Conservation (phyloP, 2,888 invertebrate genomes). For the Drosophila subquinaria region DNA sequence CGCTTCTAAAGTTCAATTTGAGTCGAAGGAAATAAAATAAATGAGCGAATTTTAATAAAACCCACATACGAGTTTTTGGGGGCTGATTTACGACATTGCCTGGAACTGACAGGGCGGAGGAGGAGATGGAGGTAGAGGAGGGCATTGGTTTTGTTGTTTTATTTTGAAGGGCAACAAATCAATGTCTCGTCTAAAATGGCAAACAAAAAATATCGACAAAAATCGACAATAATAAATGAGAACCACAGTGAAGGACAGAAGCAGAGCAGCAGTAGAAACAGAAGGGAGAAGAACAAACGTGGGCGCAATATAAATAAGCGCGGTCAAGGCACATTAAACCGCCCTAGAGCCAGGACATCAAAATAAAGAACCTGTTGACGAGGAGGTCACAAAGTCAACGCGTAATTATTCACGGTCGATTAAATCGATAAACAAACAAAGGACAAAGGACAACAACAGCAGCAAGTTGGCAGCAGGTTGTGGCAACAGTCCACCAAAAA, state of each 20-base stretch:
- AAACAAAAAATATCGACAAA: slow-evolving; percentile 12
- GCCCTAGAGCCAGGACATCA: slow-evolving; percentile 20
- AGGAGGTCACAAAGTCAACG: slow-evolving; percentile 41
- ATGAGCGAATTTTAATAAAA: slow-evolving; percentile 45
- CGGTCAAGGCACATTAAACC: slow-evolving; percentile 15
- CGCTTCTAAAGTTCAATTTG: slow-evolving; percentile 21
- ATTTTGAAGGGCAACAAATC: slow-evolving; percentile 43
- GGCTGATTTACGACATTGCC: slow-evolving; percentile 42
- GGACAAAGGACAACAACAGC: slow-evolving; percentile 1
- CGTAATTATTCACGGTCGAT: slow-evolving; percentile 67
- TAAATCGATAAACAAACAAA: slow-evolving; percentile 65
- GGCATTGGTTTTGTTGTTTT: slow-evolving; percentile 4
- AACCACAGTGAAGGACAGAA: slow-evolving; percentile 2
- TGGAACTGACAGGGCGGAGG: slow-evolving; percentile 25
- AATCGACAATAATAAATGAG: slow-evolving; percentile 37
- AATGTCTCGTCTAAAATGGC: slow-evolving; percentile 43
- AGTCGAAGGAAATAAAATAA: slow-evolving; percentile 32
- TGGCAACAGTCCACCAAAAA: slow-evolving; percentile 1
- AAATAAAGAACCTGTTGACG: slow-evolving; percentile 36
- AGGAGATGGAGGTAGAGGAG: background rate
- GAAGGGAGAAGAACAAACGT: slow-evolving; percentile 2
- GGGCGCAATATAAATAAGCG: slow-evolving; percentile 18
- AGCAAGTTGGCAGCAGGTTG: slow-evolving; percentile 10
- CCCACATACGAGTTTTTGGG: slow-evolving; percentile 25
- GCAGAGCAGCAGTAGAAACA: background rate